These are phyloP conservation scores for Microtus pennsylvanicus DNA, from an alignment of 2,113 vertebrate species.

Conservation along the genomic window DNA sequence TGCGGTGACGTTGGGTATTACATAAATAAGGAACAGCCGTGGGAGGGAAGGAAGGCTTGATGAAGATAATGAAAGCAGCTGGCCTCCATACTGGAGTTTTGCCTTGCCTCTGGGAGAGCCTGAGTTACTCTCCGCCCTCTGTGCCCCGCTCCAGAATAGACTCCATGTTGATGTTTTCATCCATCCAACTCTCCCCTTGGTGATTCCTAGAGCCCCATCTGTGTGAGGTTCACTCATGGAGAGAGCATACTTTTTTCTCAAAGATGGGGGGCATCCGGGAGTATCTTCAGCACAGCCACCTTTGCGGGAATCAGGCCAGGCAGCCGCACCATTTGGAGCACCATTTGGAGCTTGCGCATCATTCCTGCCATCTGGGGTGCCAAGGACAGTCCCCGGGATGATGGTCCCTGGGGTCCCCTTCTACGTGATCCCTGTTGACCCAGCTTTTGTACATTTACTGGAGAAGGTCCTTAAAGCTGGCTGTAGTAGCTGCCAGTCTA, in stretches of 20 bases:
- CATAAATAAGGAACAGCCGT: not conserved
- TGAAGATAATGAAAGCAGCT: not conserved
- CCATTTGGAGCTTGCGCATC: not conserved
- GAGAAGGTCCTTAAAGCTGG: not conserved
- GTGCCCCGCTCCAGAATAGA: not conserved
- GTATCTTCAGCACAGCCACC: not conserved
- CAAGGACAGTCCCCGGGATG: not conserved
- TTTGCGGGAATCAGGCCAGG: not conserved
- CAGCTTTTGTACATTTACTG: not conserved
- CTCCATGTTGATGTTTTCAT: not conserved
- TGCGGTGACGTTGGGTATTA: not conserved
- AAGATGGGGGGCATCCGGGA: not conserved
- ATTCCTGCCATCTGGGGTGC: not conserved
- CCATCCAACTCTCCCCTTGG: not conserved
- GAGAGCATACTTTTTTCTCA: not conserved
- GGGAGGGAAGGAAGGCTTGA: not conserved
- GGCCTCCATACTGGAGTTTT: not conserved
- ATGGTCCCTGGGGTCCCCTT: not conserved
- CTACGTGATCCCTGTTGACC: not conserved
- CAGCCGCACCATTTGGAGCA: not conserved
- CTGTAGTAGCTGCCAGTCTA: not conserved
- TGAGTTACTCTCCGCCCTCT: not conserved
- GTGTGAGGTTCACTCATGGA: not conserved
- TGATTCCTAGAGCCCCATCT: not conserved
- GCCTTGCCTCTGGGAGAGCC: not conserved